Conservation (phyloP, 2,888 invertebrate genomes). For the Cosmorhoe ocellata region DNA sequence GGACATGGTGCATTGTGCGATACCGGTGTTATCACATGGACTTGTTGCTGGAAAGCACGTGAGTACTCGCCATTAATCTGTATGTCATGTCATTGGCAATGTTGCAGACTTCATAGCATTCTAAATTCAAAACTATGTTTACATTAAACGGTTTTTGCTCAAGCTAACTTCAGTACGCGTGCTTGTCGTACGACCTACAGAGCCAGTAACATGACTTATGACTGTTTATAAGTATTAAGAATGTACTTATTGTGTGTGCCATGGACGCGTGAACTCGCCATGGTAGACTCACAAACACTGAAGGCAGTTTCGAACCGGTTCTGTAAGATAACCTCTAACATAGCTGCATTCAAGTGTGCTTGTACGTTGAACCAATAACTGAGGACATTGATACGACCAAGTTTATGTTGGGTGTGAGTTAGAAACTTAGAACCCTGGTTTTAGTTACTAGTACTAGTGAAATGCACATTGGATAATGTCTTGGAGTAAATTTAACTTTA, state of each 20-base stretch:
- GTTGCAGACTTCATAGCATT: conserved; percentile 14
- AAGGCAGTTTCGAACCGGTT: conserved; percentile 29
- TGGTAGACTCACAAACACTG: conserved; percentile 28
- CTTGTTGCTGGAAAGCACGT: conserved; percentile 60
- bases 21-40: conserved; percentile 42
- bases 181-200: not conserved
- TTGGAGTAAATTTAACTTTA: no score
- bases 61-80: conserved; percentile 40
- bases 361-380: conserved; percentile 12
- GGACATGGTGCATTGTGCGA: conserved; percentile 66
- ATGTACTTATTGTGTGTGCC: not conserved
- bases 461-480: no score
- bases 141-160: not conserved
- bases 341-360: conserved; percentile 10
- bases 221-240: not conserved
- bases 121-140: conserved; percentile 10
- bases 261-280: conserved; percentile 25
- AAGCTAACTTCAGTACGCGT: not conserved
- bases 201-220: not conserved
- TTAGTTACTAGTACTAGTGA: no score
- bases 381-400: not conserved
- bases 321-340: conserved; percentile 20
- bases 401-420: not conserved
- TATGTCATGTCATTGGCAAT: conserved; percentile 19
- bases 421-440: no score